Conservation (phyloP, 2,888 invertebrate species). For the Callinectes sapidus region DNA sequence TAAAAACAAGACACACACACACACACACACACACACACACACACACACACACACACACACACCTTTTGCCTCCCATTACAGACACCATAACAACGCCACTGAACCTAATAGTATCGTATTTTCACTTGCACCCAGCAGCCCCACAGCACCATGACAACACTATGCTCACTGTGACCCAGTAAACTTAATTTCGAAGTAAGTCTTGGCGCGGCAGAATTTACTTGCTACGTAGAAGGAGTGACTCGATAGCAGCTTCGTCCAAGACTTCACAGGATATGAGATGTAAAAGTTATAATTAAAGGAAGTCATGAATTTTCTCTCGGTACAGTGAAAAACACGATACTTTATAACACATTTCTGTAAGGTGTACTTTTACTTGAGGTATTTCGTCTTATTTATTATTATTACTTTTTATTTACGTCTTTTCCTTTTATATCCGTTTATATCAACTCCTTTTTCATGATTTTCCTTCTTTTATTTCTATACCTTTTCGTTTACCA, state of each 20-base stretch:
- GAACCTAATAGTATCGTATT: not conserved
- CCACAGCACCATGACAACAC: not conserved
- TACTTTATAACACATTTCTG: not conserved
- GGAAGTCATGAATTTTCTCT: not conserved
- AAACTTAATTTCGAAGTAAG: not conserved
- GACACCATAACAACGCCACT: not conserved
- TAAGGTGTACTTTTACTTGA: not conserved
- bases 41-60: conserved; percentile 37
- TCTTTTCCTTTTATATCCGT: not conserved
- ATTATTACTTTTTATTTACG: no score
- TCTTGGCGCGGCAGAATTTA: not conserved
- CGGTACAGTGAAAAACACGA: not conserved
- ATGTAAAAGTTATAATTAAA: not conserved
- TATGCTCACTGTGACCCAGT: not conserved
- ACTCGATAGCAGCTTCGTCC: not conserved
- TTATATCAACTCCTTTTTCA: not conserved
- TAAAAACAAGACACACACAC: not conserved
- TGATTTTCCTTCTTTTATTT: not conserved
- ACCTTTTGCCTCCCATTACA: not conserved
- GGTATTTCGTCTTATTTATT: not conserved
- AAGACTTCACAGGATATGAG: not conserved
- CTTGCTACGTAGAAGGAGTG: not conserved
- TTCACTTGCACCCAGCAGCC: not conserved
- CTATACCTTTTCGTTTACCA: not conserved
- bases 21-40: conserved; percentile 33